Evolutionary conservation across 2,113 vertebrate species (phyloP).

Genomic region (Sylvietta virens): DNA sequence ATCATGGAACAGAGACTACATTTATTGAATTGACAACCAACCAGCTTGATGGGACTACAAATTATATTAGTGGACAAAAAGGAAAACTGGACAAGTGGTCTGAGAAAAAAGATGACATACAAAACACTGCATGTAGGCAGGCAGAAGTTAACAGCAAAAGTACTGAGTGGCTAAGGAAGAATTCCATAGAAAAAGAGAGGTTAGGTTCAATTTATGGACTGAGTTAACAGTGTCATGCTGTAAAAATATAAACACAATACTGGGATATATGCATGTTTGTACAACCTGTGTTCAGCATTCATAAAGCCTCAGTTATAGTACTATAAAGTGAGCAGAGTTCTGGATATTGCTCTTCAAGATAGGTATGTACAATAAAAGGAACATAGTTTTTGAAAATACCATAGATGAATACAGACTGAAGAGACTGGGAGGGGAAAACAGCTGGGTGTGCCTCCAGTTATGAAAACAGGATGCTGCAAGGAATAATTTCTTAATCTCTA

Average conservation of each 20-base stretch:
- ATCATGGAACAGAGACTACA: neutral
- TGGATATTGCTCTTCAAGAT: neutral
- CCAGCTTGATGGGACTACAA: neutral
- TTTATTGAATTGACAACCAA: slow-evolving; percentile 2
- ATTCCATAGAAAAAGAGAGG: neutral
- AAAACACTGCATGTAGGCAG: neutral
- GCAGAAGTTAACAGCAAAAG: neutral
- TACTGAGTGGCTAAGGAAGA: neutral
- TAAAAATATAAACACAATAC: neutral
- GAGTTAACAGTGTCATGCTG: neutral
- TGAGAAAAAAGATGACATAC: neutral
- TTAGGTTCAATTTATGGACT: neutral
- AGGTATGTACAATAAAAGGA: neutral
- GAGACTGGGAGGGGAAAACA: neutral
- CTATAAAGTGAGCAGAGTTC: neutral
- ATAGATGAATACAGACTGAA: neutral
- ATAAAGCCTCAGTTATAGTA: neutral
- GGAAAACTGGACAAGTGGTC: neutral
- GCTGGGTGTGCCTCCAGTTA: slow-evolving; percentile 1
- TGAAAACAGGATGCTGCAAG: slow-evolving; percentile 52
- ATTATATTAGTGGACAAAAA: neutral
- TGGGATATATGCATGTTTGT: neutral
- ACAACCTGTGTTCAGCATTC: neutral
- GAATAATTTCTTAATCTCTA: slow-evolving; percentile 49
- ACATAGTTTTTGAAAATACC: neutral